Percentiles rank a stretch among this genome's conserved stretches.
phyloP scores from a whole-genome alignment of 2,113 vertebrate species.

The Seriola rivoliana region DNA sequence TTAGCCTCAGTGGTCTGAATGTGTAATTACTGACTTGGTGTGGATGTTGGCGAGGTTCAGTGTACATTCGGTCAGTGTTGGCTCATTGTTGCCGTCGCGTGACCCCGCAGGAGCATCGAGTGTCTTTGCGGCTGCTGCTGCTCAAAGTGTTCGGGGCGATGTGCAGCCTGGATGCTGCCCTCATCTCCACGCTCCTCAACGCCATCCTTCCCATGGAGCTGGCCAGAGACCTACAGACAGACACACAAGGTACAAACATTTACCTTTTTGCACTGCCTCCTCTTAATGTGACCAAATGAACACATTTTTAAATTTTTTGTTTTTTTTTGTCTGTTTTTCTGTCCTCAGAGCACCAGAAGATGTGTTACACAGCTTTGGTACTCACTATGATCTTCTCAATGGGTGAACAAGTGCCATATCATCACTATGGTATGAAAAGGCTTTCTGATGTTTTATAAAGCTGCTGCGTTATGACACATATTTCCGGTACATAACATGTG shows the following conservation, averaged over 20 bases:
- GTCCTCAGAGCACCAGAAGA: constrained; percentile 94
- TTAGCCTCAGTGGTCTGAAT: neutral
- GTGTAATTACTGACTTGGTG: neutral
- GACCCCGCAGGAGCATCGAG: constrained; percentile 90
- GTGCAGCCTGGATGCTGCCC: constrained; percentile 92
- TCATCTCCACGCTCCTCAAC: constrained; percentile 95
- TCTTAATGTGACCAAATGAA: neutral
- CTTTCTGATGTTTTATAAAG: neutral
- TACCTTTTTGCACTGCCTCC: neutral
- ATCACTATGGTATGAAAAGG: constrained; percentile 91
- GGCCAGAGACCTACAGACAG: constrained; percentile 94
- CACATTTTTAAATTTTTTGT: neutral
- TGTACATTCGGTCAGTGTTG: neutral
- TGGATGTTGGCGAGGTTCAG: neutral
- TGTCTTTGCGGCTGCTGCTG: constrained; percentile 91
- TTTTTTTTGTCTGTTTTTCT: neutral
- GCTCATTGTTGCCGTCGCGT: constrained; percentile 20
- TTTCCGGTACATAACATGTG: neutral
- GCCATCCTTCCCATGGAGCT: constrained; percentile 98
- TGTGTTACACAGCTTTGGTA: constrained; percentile 96
- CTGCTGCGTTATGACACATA: neutral
- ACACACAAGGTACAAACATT: constrained; percentile 89
- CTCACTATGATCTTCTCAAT: constrained; percentile 98
- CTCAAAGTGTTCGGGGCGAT: constrained; percentile 98
- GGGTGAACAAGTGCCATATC: constrained; percentile 97